Evolutionary conservation across 1,140 invertebrate species (phyloP).

Genomic region (Nasonia giraulti): DNA sequence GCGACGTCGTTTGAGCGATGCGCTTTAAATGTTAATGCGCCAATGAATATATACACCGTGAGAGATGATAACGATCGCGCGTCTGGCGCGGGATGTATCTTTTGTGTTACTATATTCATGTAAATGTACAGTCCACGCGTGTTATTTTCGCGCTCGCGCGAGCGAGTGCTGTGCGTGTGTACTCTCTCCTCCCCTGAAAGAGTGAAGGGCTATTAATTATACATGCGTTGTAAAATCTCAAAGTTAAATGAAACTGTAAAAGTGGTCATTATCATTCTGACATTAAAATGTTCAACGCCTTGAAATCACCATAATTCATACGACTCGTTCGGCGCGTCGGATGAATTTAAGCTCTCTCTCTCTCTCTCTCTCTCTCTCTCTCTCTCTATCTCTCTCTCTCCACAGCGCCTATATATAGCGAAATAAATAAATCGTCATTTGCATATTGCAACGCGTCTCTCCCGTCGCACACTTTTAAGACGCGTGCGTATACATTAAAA

Average conservation of each 20-base stretch:
- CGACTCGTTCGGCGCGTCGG: background rate
- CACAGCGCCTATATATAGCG: no score
- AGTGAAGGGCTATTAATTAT: constrained; percentile 17
- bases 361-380: no score
- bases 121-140: constrained; percentile 1
- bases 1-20: background rate
- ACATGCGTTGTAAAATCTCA: constrained; percentile 27
- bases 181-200: no score
- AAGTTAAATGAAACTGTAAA: constrained; percentile 37
- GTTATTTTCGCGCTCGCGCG: background rate
- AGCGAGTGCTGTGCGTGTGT: no score
- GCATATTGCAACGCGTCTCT: background rate
- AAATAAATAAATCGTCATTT: background rate
- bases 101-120: background rate
- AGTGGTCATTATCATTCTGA: constrained; percentile 32
- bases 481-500: background rate
- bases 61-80: background rate
- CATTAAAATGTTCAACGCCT: constrained; percentile 2
- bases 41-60: background rate
- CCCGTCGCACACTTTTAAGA: no score
- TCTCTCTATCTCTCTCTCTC: no score
- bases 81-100: background rate
- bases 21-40: constrained; percentile 3
- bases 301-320: constrained; percentile 31
- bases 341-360: background rate